Evolutionary conservation across 2,888 invertebrate genomes (phyloP), one percentile per base, ranked within the genome.

Genomic region (Mechanitis messenoides): DNA sequence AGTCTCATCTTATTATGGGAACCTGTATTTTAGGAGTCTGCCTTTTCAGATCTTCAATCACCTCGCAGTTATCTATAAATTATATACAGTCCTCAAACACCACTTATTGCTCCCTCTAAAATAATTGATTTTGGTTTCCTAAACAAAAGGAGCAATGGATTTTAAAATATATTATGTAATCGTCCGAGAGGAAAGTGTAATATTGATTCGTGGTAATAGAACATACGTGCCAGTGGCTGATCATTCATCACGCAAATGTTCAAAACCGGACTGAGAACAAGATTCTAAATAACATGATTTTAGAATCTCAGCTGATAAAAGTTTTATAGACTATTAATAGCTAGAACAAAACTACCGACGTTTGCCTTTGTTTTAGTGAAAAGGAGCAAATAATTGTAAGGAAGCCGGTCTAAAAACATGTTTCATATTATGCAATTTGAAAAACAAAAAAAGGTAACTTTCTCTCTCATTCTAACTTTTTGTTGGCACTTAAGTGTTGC

Each of bases 161-260:
- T 54, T 0, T 33, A 53, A 55, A 7, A 1, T 53, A 33, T 35
- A 35, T 59, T 62, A 68, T 64, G 45, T 42, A 59, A 45, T 64
- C 62, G 67, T 64, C 65, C 68, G 68, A 69, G 69, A 72, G 47
- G 33, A 57, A 62, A 66, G 64, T 71, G 59, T 71, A 66, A 72
- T 62, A 61, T 11, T 59, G 64, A 72, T 53, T 58, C 28, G 65
- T 71, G 66, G 80, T 84, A 70, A 58, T 42, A 66, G 66, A 69
- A 73, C 69, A 76, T 78, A 83, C 81, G 81, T 82, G 80, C 81
- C 79, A 78, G 77, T 80, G 81, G 72, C 75, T 81, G 81, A 80
- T 83, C 81, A 88, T 87, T 83, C 87, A 86, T 88, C 89, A 88
- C 85, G 85, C 84, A 75, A 86, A 86, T 79, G 82, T 76, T 78